Base-by-base conservation (phyloP, 1,140 invertebrate species). In the Ridgeia piscesae region DNA sequence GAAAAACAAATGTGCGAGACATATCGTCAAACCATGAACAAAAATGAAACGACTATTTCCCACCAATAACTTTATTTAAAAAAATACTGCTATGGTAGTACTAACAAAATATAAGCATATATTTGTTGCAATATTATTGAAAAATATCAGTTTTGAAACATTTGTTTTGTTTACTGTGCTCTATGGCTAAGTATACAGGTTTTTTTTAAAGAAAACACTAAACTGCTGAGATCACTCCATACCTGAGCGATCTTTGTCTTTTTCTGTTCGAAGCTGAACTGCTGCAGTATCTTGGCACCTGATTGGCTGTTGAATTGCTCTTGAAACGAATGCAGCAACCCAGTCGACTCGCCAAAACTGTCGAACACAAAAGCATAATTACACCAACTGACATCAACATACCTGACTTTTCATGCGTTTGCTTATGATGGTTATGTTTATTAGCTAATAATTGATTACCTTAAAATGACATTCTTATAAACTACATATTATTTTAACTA, bases 281-380 rank as follows among this genome's bases (percentile, higher is more conserved):
- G 94, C n/a, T 95, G 94, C 21, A 96, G 93, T 17, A 96, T 92
- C 91, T 94, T 97, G 0, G 97, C 97, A 0, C 98, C 98, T 94
- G 97, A 97, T 93, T 97, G 97, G 94, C 98, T 97, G 6, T 97
- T 97, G 94, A 99, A 99, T 93, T 98, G 97, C 94, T 99, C 98
- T 14, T 97, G 97, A 93, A 99, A 97, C 90, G 97, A 97, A 95
- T 99, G 98, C 14, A 99, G 96, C 11, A 99, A 96, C 94, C 97
- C 97, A 0, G 98, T 97, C 14, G 97, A 96, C 95, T 99, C 98
- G 0, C 99, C 99, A 96, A 96, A 96, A 94, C 98, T 99, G 33
- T 99, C 95, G 97, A 34, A 34, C 33, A 90, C 17, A 14, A 27
- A 90, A 90, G n/a, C 33, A 34, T 21, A 33, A 90, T 34, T 33